These are phyloP conservation scores for Escarpia spicata DNA, from an alignment of 2,888 invertebrate species.

Conservation along the genomic window DNA sequence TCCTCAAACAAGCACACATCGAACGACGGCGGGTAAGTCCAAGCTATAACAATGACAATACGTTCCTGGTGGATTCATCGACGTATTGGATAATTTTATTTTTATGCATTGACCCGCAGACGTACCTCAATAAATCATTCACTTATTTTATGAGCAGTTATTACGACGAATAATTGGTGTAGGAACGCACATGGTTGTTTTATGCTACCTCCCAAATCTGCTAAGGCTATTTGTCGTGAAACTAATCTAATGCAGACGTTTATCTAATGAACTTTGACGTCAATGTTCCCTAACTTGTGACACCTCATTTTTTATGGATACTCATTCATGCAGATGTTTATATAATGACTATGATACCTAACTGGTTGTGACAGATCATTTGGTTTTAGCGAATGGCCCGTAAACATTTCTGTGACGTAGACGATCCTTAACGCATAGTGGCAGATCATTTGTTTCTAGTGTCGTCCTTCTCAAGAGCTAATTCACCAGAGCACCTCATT, in stretches of 20 bases:
- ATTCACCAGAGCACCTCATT: not conserved
- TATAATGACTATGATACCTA: not conserved
- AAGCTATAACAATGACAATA: no score
- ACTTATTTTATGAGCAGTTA: no score
- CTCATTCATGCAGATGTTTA: not conserved
- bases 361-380: not conserved
- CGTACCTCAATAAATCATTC: no score
- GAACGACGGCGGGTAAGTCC: no score
- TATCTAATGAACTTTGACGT: not conserved
- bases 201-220: not conserved
- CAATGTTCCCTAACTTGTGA: not conserved
- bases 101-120: no score
- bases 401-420: not conserved
- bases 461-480: not conserved
- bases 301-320: not conserved
- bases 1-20: no score
- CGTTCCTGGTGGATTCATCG: no score
- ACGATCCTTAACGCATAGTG: not conserved
- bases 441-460: not conserved
- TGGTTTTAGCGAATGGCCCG: not conserved
- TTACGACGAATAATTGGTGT: not conserved
- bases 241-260: not conserved
- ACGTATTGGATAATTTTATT: no score
- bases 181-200: not conserved
- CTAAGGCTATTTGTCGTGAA: not conserved